phyloP scores from a whole-genome alignment of 2,888 invertebrate genomes.

The Imbricaverruca yamaguchii region DNA sequence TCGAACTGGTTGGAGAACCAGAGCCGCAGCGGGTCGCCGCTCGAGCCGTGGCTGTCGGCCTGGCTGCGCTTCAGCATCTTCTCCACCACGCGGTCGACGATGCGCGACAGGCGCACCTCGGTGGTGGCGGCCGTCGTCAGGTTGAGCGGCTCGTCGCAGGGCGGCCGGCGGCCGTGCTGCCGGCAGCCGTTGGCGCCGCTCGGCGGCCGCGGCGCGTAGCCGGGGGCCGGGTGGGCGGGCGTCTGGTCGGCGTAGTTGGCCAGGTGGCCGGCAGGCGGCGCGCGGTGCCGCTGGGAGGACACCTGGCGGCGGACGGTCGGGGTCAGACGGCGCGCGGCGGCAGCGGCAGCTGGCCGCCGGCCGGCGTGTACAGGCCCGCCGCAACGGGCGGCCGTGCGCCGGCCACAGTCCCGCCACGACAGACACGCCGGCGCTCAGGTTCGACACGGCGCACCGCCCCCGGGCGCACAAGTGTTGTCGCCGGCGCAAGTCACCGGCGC shows the following conservation, averaged over 20 bases:
- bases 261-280: neutral
- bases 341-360: neutral
- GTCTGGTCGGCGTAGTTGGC: neutral
- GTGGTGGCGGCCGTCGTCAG: neutral
- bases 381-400: too few relatives aligned
- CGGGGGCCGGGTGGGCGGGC: neutral
- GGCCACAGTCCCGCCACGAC: too few relatives aligned
- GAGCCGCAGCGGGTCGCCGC: conserved; percentile 3
- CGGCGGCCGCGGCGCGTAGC: neutral
- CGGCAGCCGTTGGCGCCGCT: neutral
- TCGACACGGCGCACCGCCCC: too few relatives aligned
- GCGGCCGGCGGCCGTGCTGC: neutral
- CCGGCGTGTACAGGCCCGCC: neutral
- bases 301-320: neutral
- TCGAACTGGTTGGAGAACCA: conserved; percentile 18
- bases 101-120: conserved; percentile 2
- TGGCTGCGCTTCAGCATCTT: neutral
- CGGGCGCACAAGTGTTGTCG: too few relatives aligned
- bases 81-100: conserved; percentile 11
- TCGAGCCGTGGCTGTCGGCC: neutral
- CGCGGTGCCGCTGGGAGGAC: neutral
- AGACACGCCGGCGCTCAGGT: too few relatives aligned
- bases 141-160: neutral
- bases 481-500: too few relatives aligned
- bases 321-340: neutral